A percentile compares a stretch with the other conserved stretches of the same genome.
Evolutionary conservation across 2,888 invertebrate species (phyloP).

Genomic region (Mesorhabditis spiculigera): DNA sequence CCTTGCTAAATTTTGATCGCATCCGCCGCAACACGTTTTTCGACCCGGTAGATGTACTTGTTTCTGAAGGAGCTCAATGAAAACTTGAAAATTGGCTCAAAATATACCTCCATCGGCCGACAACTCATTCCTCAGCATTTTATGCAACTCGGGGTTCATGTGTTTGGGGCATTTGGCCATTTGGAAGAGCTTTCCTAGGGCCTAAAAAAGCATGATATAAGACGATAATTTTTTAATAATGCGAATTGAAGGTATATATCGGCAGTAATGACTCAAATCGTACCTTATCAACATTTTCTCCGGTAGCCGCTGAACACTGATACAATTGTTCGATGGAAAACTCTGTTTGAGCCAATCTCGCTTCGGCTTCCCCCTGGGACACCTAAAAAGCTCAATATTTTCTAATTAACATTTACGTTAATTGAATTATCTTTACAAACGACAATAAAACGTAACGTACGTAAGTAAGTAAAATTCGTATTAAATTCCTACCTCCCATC

Average conservation of each 20-base stretch:
- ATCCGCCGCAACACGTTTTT: slow-evolving; percentile 31
- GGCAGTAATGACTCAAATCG: neutral
- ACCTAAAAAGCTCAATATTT: neutral
- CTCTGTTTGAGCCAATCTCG: neutral
- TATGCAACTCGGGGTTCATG: slow-evolving; percentile 36
- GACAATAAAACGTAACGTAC: neutral
- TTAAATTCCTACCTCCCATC: slow-evolving; percentile 22
- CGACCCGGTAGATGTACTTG: slow-evolving; percentile 8
- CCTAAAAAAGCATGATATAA: slow-evolving; percentile 13
- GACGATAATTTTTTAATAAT: neutral
- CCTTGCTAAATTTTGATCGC: slow-evolving; percentile 29
- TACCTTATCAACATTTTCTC: neutral
- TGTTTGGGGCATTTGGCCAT: slow-evolving; percentile 30
- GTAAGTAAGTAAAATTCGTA: neutral
- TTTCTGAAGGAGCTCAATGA: neutral
- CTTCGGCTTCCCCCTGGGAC: neutral
- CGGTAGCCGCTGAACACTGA: neutral
- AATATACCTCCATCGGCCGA: slow-evolving; percentile 25
- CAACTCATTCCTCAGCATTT: slow-evolving; percentile 28
- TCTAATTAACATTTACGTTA: too few relatives aligned
- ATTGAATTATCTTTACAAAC: too few relatives aligned
- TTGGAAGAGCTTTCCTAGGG: slow-evolving; percentile 27
- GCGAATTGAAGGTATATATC: too few relatives aligned
- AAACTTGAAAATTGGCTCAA: neutral
- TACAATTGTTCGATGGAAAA: neutral